phyloP scores from a whole-genome alignment of 1,140 invertebrate species.

The Drosophila oshimai region DNA sequence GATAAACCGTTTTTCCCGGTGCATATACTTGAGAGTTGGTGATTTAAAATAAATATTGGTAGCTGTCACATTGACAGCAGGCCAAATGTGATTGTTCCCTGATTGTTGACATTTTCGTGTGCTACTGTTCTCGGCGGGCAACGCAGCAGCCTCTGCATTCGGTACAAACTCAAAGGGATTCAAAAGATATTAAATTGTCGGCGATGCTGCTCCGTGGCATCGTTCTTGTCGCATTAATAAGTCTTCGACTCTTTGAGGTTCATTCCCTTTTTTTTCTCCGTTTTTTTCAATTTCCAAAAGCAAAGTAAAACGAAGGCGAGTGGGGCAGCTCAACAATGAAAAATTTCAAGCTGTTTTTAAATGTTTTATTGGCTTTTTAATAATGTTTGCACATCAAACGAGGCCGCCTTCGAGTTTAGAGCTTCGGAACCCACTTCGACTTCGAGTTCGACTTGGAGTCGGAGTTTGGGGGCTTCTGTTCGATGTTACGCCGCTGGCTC shows the following conservation, averaged over 20 bases:
- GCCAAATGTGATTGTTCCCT: slow-evolving; percentile 79
- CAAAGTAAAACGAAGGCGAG: slow-evolving; percentile 33
- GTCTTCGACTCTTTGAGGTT: slow-evolving; percentile 46
- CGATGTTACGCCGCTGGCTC: slow-evolving; percentile 64
- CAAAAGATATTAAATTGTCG: slow-evolving; percentile 79
- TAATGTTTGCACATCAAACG: slow-evolving; percentile 76
- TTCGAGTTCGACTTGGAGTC: slow-evolving; percentile 5
- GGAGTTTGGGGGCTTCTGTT: slow-evolving; percentile 40
- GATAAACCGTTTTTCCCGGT: slow-evolving; percentile 7
- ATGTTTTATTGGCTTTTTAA: slow-evolving; percentile 81
- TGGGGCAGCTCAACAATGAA: slow-evolving; percentile 62
- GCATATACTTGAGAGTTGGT: slow-evolving; percentile 35
- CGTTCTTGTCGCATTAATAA: slow-evolving; percentile 74
- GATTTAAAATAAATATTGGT: slow-evolving; percentile 82
- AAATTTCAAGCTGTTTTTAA: slow-evolving; percentile 81
- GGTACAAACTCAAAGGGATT: slow-evolving; percentile 53
- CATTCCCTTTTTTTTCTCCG: slow-evolving; percentile 13
- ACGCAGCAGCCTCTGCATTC: slow-evolving; percentile 13
- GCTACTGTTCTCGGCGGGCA: slow-evolving; percentile 47
- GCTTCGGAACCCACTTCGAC: not conserved
- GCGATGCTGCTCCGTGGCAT: slow-evolving; percentile 44
- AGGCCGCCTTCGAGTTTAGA: slow-evolving; percentile 35
- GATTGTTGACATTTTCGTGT: slow-evolving; percentile 77
- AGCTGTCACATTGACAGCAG: slow-evolving; percentile 76
- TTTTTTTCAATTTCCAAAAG: slow-evolving; percentile 65